Evolutionary conservation across 1,140 invertebrate species (phyloP).

Genomic region (Rhopalosiphum maidis): DNA sequence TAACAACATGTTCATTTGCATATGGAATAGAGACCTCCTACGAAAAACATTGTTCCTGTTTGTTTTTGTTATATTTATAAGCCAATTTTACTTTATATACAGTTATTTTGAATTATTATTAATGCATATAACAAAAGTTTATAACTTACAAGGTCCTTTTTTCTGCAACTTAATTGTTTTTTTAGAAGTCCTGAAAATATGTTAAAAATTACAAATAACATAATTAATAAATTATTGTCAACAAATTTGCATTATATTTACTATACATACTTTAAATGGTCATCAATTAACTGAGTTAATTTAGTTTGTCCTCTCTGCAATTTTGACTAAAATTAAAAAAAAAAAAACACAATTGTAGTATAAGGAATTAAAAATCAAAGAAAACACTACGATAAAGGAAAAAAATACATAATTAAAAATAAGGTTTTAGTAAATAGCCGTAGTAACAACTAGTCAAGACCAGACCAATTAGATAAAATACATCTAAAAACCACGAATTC

Average conservation of each 20-base stretch:
- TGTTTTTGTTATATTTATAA: too few species aligned
- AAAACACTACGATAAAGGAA: too few species aligned
- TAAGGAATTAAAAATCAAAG: too few species aligned
- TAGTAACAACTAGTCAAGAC: too few species aligned
- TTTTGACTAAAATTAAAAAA: slow-evolving; percentile 36
- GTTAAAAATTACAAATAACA: not conserved
- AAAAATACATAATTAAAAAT: too few species aligned
- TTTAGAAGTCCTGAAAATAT: slow-evolving; percentile 26
- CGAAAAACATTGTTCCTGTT: too few species aligned
- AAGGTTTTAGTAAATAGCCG: too few species aligned
- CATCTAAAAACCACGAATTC: not conserved
- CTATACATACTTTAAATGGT: slow-evolving; percentile 42
- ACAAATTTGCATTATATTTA: not conserved
- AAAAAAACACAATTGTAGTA: not conserved
- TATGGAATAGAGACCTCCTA: too few species aligned
- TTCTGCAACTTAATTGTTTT: slow-evolving; percentile 40
- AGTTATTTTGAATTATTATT: too few species aligned
- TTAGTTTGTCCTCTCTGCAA: slow-evolving; percentile 46
- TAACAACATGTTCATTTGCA: too few species aligned
- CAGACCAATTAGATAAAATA: not conserved
- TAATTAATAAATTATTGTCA: not conserved
- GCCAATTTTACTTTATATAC: too few species aligned
- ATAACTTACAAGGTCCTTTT: slow-evolving; percentile 47
- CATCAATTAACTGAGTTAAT: slow-evolving; percentile 10
- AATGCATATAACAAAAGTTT: not conserved